phyloP scores from a whole-genome alignment of 2,888 invertebrate species.

The Hypolimnas misippus region DNA sequence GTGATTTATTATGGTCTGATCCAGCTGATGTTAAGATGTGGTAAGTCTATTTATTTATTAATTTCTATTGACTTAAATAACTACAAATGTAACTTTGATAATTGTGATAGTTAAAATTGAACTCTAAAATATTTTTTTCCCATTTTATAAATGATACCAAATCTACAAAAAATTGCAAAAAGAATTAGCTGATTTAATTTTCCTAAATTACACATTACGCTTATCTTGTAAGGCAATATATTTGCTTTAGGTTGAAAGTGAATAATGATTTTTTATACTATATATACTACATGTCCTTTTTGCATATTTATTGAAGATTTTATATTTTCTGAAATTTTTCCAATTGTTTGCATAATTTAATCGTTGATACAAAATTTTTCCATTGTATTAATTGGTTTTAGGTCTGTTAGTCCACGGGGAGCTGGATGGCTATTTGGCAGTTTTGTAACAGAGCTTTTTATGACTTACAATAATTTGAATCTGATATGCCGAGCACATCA shows the following conservation, averaged over 20 bases:
- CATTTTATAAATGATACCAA: too few species aligned
- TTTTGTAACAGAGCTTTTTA: conserved; percentile 96
- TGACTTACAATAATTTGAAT: conserved; percentile 95
- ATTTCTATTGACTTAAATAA: neutral
- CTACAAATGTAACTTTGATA: neutral
- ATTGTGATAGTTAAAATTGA: neutral
- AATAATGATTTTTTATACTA: too few species aligned
- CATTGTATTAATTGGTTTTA: conserved; percentile 53
- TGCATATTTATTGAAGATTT: too few species aligned
- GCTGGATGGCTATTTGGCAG: conserved; percentile 99
- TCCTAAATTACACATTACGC: too few species aligned
- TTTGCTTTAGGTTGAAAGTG: too few species aligned
- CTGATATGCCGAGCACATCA: conserved; percentile 99
- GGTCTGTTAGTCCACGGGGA: conserved; percentile 96
- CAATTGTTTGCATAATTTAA: too few species aligned
- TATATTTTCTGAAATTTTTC: too few species aligned
- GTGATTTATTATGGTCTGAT: conserved; percentile 99
- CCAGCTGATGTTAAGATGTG: conserved; percentile 98
- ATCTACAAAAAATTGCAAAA: too few species aligned
- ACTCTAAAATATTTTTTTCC: too few species aligned
- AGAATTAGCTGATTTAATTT: too few species aligned
- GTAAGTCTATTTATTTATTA: conserved; percentile 65
- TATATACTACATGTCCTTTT: too few species aligned
- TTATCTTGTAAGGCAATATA: too few species aligned
- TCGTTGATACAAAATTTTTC: conserved; percentile 1